Evolutionary conservation across 2,113 vertebrate species (phyloP).

Genomic region (Dipodomys merriami): DNA sequence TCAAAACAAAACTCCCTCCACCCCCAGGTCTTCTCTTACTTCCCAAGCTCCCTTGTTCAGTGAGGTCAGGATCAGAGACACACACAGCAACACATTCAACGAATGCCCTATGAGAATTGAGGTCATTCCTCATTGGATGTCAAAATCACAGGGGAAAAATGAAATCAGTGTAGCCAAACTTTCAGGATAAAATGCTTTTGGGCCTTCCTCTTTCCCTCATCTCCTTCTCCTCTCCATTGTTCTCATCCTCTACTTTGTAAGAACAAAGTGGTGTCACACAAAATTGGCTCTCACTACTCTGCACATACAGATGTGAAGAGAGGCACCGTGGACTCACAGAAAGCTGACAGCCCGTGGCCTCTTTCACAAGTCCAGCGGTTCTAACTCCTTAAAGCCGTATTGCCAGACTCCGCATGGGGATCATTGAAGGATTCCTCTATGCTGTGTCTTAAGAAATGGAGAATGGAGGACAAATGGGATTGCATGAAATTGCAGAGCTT

Average conservation of each 20-base stretch:
- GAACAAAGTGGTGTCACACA: too few species aligned
- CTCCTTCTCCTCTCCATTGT: not conserved
- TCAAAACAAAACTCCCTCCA: not conserved
- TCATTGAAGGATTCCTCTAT: not conserved
- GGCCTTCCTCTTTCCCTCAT: not conserved
- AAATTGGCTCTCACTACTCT: not conserved
- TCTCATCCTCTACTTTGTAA: not conserved
- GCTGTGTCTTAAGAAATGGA: not conserved
- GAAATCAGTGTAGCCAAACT: not conserved
- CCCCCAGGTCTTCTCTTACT: not conserved
- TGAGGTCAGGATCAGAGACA: not conserved
- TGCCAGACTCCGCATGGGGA: not conserved
- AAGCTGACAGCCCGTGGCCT: not conserved
- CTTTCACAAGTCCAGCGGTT: not conserved
- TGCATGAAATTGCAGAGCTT: too few species aligned
- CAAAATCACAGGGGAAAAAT: not conserved
- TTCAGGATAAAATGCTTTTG: not conserved
- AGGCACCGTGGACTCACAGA: not conserved
- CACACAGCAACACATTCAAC: not conserved
- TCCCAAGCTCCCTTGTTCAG: too few species aligned
- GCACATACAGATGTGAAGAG: rapidly evolving
- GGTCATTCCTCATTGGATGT: not conserved
- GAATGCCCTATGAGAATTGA: not conserved
- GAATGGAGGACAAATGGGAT: not conserved
- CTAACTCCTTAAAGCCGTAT: not conserved